phyloP scores from a whole-genome alignment of 64 coral and sea anemone species.

The Stichodactyla mertensii region DNA sequence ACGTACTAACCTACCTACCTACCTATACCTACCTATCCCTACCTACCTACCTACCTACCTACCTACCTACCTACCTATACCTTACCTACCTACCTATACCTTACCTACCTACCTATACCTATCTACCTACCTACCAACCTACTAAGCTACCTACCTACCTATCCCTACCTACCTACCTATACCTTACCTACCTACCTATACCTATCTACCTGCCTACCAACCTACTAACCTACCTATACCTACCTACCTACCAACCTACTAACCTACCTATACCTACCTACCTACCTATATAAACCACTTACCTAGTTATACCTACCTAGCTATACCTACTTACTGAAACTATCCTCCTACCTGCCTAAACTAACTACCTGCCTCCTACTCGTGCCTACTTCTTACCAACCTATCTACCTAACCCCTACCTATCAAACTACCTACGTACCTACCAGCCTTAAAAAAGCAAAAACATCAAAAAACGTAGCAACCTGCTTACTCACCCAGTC shows the following conservation, averaged over 20 bases:
- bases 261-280: too few species aligned
- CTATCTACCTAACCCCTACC: not conserved
- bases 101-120: too few species aligned
- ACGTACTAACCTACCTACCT: not conserved
- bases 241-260: too few species aligned
- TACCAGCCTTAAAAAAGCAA: too few species aligned
- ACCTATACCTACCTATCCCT: not conserved
- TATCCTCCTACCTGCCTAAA: not conserved
- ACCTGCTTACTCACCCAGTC: too few species aligned
- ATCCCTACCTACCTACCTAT: not conserved
- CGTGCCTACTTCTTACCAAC: not conserved
- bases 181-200: not conserved
- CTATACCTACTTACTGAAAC: too few species aligned
- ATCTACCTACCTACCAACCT: too few species aligned
- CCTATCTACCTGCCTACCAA: not conserved
- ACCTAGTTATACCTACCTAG: too few species aligned
- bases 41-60: not conserved
- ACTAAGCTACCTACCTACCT: not conserved
- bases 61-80: not conserved
- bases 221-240: too few species aligned
- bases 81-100: too few species aligned
- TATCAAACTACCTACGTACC: not conserved
- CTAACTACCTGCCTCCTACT: not conserved
- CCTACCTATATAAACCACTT: too few species aligned
- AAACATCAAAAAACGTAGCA: too few species aligned